Base-by-base conservation (phyloP, 2,797 vertebrate species). In the Coregonus ussuriensis region DNA sequence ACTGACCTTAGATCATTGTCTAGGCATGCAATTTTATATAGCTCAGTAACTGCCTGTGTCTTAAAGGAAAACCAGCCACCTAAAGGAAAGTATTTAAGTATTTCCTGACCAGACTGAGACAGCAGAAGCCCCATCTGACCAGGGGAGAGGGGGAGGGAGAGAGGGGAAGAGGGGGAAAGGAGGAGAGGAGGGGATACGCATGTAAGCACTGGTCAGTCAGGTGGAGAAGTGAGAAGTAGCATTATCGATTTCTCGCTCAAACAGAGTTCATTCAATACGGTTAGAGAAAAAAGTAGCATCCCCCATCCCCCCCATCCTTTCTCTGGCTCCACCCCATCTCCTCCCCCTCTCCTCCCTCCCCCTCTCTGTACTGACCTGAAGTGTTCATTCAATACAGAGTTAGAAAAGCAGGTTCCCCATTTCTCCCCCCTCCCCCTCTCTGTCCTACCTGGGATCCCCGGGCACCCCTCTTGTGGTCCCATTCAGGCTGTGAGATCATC, bases 401-500 rank as follows among this genome's bases (percentile, higher is more conserved):
- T 25, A 65, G 62, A 18, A 25, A 65, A 21, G 18, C 25, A 31
- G 9, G 21, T 47, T 16, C 53, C 21, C 52, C 35, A 29, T 29
- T 62, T 1, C 63, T 52, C 14, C 21, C 63, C 69, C 74, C 56
- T 7, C 51, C 53, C 37, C 47, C 35, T 81, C 79, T 29, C 14
- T 18, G 14, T 91, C 93, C 93, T 79, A 97, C 96, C 96, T 96
- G 96, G 69, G 95, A 96, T 89, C 95, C 95, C 84, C 95, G 92
- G 82, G 93, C 87, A 56, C 93, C 93, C 86, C 95, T 91, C 82
- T 94, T 96, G 89, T 96, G 95, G 83, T 97, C 95, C 95, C 96
- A 97, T 91, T 97, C 95, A 84, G 93, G 92, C 84, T 96, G 94
- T 2, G 93, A 93, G 93, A 96, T 93, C 79, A 96, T 94, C 95